These are phyloP conservation scores for Aphelinus certus DNA, from an alignment of 1,140 invertebrate genomes.

Conservation along the genomic window DNA sequence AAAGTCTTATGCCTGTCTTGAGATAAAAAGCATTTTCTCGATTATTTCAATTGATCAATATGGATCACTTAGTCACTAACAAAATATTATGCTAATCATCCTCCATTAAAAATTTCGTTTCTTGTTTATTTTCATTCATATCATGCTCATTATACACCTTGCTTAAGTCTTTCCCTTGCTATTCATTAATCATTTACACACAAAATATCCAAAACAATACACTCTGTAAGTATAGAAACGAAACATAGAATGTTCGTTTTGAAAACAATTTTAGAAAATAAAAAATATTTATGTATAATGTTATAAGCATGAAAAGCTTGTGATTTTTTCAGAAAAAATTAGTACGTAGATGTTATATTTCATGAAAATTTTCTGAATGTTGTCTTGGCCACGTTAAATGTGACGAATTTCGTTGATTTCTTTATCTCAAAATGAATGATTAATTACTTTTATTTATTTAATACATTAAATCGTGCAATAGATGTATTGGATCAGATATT, in stretches of 20 bases:
- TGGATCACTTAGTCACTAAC: conserved; percentile 12
- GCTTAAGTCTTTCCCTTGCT: conserved; percentile 28
- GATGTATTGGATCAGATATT: too few species aligned
- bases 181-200: conserved; percentile 39
- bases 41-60: conserved; percentile 11
- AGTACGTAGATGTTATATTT: not conserved
- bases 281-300: conserved; percentile 13
- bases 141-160: conserved; percentile 18
- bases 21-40: conserved; percentile 27
- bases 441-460: too few species aligned
- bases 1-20: conserved; percentile 30
- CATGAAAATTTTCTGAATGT: too few species aligned
- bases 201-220: conserved; percentile 33
- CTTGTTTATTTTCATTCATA: conserved; percentile 15
- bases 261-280: conserved; percentile 2
- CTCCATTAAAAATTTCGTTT: conserved; percentile 14
- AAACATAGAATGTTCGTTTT: conserved; percentile 13
- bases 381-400: too few species aligned
- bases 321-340: conserved; percentile 19
- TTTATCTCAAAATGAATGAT: too few species aligned
- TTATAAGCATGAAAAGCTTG: conserved; percentile 26
- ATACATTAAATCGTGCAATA: too few species aligned
- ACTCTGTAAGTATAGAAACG: conserved; percentile 38
- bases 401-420: too few species aligned
- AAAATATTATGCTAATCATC: conserved; percentile 21